Percentiles rank a stretch among this genome's conserved stretches.
These are phyloP conservation scores for Catajapyx aquilonaris DNA, from an alignment of 1,140 invertebrate genomes.

Conservation along the genomic window DNA sequence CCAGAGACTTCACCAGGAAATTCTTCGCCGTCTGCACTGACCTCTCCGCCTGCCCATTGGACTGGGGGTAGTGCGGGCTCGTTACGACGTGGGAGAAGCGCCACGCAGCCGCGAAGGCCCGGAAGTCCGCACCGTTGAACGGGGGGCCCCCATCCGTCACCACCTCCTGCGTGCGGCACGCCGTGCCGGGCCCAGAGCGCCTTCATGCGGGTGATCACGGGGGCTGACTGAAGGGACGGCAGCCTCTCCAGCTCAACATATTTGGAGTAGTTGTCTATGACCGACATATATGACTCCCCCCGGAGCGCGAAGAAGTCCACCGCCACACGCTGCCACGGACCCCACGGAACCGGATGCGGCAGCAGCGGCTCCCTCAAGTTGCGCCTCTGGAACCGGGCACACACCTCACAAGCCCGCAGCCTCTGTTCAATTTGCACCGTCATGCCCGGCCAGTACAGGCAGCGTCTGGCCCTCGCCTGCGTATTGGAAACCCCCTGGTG, in stretches of 20 bases:
- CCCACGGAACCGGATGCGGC: background rate
- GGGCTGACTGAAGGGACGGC: background rate
- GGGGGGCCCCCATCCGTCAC: conserved; percentile 14
- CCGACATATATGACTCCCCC: background rate
- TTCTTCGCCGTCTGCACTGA: conserved; percentile 6
- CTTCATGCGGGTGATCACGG: background rate
- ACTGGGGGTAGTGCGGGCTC: conserved; percentile 9
- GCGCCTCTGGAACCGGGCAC: background rate
- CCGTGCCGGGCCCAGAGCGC: conserved; percentile 5
- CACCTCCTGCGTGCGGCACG: conserved; percentile 5
- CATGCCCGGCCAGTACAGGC: background rate
- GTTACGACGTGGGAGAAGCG: conserved; percentile 12
- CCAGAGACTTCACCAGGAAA: conserved; percentile 1
- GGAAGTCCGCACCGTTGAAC: conserved; percentile 10
- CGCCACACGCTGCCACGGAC: background rate
- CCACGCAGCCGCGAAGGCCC: conserved; percentile 11
- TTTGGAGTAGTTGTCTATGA: background rate
- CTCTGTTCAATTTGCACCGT: background rate
- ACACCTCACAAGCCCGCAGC: background rate
- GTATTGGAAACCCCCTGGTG: conserved; percentile 16
- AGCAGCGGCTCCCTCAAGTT: background rate
- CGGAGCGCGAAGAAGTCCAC: background rate
- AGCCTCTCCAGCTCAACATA: background rate
- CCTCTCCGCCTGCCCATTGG: conserved; percentile 7
- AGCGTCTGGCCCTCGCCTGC: background rate